phyloP scores from a whole-genome alignment of 23 tunicate genomes.

The Ascidia mentula region DNA sequence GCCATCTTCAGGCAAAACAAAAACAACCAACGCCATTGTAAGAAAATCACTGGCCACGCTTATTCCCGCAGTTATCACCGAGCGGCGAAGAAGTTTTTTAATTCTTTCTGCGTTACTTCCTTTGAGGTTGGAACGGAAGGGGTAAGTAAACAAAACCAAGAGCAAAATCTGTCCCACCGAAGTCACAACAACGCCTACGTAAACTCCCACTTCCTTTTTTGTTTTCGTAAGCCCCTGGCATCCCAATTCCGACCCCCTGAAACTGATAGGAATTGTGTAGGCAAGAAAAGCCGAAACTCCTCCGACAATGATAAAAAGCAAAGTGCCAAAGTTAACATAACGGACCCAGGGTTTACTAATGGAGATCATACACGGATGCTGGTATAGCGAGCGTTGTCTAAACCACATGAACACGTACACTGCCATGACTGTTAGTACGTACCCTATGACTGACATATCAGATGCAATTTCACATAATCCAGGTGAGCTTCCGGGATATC shows the following conservation, averaged over 20 bases:
- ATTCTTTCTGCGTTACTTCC: background rate
- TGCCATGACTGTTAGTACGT: background rate
- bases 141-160: background rate
- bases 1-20: background rate
- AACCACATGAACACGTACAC: constrained; percentile 12
- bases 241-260: background rate
- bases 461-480: background rate
- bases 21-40: background rate
- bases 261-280: background rate
- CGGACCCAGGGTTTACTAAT: background rate
- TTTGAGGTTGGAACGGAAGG: background rate
- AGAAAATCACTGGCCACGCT: background rate
- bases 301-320: background rate
- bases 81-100: background rate
- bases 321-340: background rate
- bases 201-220: background rate
- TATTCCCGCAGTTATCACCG: background rate
- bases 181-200: background rate
- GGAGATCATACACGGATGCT: background rate
- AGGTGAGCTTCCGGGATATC: background rate
- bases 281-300: background rate
- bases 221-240: background rate
- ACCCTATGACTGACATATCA: background rate
- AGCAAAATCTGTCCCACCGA: background rate
- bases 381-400: constrained; percentile 9